Percentiles rank a stretch among this genome's conserved stretches.
Evolutionary conservation across 1,140 invertebrate genomes (phyloP).

Genomic region (Eueides isabella): DNA sequence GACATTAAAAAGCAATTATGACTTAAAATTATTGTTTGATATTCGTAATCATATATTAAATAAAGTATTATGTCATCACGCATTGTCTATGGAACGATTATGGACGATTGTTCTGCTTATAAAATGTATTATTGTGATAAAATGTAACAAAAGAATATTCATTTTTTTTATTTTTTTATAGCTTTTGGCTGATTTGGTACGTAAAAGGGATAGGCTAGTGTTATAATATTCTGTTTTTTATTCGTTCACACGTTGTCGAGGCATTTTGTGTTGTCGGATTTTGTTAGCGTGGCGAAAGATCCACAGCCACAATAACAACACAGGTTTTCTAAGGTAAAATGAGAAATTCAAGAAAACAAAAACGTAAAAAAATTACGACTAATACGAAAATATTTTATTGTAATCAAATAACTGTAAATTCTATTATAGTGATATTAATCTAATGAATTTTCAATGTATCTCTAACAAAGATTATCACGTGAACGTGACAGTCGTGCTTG

Average conservation of each 20-base stretch:
- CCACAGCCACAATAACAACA: too few relatives aligned
- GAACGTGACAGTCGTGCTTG: conserved; percentile 26
- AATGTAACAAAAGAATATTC: not conserved
- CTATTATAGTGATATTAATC: conserved; percentile 22
- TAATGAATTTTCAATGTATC: conserved; percentile 30
- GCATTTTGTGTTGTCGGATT: too few relatives aligned
- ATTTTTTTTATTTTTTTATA: too few relatives aligned
- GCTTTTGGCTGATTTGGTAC: too few relatives aligned
- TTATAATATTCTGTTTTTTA: too few relatives aligned
- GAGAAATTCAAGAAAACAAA: not conserved
- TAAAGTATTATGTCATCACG: conserved; percentile 5
- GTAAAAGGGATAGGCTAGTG: too few relatives aligned
- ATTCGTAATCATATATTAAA: not conserved
- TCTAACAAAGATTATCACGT: conserved; percentile 22
- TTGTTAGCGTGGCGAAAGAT: too few relatives aligned
- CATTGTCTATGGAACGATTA: not conserved
- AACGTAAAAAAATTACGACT: not conserved
- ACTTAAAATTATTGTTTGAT: conserved; percentile 25
- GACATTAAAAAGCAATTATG: conserved; percentile 40
- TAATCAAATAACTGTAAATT: not conserved
- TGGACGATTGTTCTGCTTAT: not conserved
- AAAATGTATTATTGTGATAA: not conserved
- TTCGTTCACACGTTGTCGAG: too few relatives aligned
- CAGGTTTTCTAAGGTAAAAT: too few relatives aligned
- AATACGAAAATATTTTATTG: not conserved